phyloP scores from a whole-genome alignment of 2,888 invertebrate genomes.

The Microctonus hyperodae region DNA sequence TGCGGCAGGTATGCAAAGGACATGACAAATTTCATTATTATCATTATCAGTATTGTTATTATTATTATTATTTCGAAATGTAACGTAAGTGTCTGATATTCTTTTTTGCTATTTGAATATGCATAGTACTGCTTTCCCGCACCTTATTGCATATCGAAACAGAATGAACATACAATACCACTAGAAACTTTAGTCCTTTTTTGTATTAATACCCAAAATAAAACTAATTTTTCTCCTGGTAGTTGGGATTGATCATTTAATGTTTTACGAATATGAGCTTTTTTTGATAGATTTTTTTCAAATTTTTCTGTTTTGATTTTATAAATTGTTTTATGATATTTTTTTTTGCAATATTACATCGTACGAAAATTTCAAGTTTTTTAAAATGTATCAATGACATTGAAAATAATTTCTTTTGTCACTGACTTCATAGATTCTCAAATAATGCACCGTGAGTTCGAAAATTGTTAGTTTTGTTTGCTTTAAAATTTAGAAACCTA shows the following conservation, averaged over 20 bases:
- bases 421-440: neutral
- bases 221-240: neutral
- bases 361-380: conserved; percentile 6
- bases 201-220: conserved; percentile 19
- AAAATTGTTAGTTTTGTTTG: neutral
- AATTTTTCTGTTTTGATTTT: no score
- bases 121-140: conserved; percentile 7
- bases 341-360: neutral
- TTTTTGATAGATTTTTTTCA: no score
- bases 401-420: neutral
- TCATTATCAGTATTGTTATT: conserved; percentile 9
- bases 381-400: neutral
- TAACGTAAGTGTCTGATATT: conserved; percentile 4
- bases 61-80: conserved; percentile 24
- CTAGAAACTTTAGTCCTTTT: conserved; percentile 18
- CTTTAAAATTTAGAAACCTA: conserved; percentile 12
- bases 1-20: conserved; percentile 39
- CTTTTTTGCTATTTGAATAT: conserved; percentile 24
- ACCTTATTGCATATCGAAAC: conserved; percentile 20
- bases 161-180: conserved; percentile 25
- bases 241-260: no score
- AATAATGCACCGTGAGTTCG: conserved; percentile 13
- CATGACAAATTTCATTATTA: conserved; percentile 3
- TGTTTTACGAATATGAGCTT: no score
- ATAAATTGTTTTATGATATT: no score